Evolutionary conservation across 2,888 invertebrate species (phyloP).

Genomic region (Onthophagus sagittarius): DNA sequence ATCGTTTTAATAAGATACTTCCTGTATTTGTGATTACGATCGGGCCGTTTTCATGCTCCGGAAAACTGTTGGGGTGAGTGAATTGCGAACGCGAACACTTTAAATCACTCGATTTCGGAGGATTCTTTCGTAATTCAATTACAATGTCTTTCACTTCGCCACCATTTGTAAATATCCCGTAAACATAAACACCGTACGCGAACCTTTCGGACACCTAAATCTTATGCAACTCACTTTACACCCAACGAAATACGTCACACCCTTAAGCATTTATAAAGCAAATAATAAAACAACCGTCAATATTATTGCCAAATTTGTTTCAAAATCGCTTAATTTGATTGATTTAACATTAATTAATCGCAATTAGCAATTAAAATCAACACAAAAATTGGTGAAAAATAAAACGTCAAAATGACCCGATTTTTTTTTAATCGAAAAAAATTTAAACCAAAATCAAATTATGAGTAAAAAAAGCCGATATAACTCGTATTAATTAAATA

Average conservation of each 20-base stretch:
- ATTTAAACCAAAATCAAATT: no score
- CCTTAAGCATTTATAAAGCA: not conserved
- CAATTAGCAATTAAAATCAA: no score
- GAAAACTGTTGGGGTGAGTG: not conserved
- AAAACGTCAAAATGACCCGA: no score
- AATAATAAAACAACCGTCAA: not conserved
- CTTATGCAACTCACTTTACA: not conserved
- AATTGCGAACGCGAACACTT: not conserved
- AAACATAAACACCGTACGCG: conserved; percentile 1
- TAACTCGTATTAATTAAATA: no score
- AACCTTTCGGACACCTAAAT: not conserved
- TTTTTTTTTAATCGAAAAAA: no score
- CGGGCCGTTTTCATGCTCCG: not conserved
- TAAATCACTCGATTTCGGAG: not conserved
- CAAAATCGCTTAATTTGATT: no score
- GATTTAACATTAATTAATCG: no score
- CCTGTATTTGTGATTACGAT: not conserved
- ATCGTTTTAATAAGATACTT: conserved; percentile 5
- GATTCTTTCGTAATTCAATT: conserved; percentile 7
- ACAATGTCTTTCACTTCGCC: conserved; percentile 9
- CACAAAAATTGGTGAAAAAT: no score
- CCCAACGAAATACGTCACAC: not conserved
- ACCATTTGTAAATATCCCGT: conserved; percentile 11
- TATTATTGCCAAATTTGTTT: no score
- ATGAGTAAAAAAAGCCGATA: no score